Evolutionary conservation across 2,888 invertebrate species (phyloP).

Genomic region (Iselma pallidipennis): DNA sequence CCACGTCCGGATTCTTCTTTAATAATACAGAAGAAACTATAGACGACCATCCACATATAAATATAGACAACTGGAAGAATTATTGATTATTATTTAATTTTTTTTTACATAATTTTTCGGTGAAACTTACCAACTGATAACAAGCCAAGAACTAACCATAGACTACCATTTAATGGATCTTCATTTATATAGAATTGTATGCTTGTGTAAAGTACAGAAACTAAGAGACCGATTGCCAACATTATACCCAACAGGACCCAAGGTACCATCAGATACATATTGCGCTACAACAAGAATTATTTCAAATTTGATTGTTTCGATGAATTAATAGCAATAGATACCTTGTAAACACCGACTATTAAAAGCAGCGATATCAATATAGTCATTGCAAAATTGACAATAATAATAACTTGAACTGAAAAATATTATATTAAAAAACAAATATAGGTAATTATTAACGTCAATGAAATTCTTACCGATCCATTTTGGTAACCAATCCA

Average conservation of each 20-base stretch:
- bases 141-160: slow-evolving; percentile 67
- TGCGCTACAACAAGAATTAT: slow-evolving; percentile 63
- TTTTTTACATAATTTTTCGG: slow-evolving; percentile 1
- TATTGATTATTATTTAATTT: slow-evolving; percentile 19
- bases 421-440: too few relatives aligned
- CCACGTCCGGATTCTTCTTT: slow-evolving; percentile 72
- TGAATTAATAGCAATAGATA: slow-evolving; percentile 52
- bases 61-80: slow-evolving; percentile 72
- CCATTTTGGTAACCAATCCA: slow-evolving; percentile 70
- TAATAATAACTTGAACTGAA: slow-evolving; percentile 76
- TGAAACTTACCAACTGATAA: slow-evolving; percentile 62
- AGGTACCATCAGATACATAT: slow-evolving; percentile 81
- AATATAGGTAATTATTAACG: slow-evolving; percentile 21
- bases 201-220: slow-evolving; percentile 79
- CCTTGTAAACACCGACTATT: slow-evolving; percentile 75
- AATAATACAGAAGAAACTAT: slow-evolving; percentile 77
- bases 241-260: slow-evolving; percentile 84
- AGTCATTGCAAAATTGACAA: slow-evolving; percentile 80
- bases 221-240: slow-evolving; percentile 74
- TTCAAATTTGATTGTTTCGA: slow-evolving; percentile 1
- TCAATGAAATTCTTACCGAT: slow-evolving; percentile 58
- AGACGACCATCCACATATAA: slow-evolving; percentile 83
- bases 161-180: slow-evolving; percentile 60
- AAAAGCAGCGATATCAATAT: slow-evolving; percentile 78
- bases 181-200: slow-evolving; percentile 72